A percentile compares a stretch with the other conserved stretches of the same genome.
These are phyloP conservation scores for Orthosia gracilis DNA, from an alignment of 2,888 invertebrate species.

Conservation along the genomic window DNA sequence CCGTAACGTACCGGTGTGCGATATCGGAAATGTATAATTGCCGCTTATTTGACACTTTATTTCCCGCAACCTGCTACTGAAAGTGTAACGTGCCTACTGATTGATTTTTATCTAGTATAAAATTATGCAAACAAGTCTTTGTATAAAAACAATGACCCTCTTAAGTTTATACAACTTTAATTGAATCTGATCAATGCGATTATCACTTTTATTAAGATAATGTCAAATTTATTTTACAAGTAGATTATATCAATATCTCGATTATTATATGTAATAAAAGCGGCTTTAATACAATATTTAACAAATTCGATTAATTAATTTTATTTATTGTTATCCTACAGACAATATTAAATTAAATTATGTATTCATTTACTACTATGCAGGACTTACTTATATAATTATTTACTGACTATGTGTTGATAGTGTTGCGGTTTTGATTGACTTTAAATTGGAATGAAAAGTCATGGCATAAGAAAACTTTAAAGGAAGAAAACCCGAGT, in stretches of 20 bases:
- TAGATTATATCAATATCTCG: constrained; percentile 1
- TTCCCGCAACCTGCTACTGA: constrained; percentile 40
- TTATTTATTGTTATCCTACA: background rate
- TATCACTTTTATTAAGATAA: constrained; percentile 15
- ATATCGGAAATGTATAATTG: constrained; percentile 59
- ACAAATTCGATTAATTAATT: background rate
- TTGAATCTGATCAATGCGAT: constrained; percentile 12
- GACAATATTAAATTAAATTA: constrained; percentile 6
- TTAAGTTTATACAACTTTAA: background rate
- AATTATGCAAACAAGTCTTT: background rate
- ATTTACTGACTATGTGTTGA: background rate
- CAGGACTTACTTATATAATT: background rate
- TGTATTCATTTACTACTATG: background rate
- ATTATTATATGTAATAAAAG: constrained; percentile 4
- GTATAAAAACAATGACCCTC: background rate
- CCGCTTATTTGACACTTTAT: constrained; percentile 48
- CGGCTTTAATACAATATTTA: background rate
- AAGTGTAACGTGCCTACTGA: constrained; percentile 26
- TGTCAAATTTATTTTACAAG: constrained; percentile 7
- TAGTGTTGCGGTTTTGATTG: background rate
- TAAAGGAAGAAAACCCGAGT: background rate
- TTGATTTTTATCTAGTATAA: constrained; percentile 29
- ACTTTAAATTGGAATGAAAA: background rate
- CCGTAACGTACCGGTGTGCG: constrained; percentile 59
- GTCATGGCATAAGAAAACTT: background rate